A percentile compares a stretch with the other conserved stretches of the same genome.
Evolutionary conservation across 2,797 vertebrate genomes (phyloP).

Genomic region (Pristis pectinata): DNA sequence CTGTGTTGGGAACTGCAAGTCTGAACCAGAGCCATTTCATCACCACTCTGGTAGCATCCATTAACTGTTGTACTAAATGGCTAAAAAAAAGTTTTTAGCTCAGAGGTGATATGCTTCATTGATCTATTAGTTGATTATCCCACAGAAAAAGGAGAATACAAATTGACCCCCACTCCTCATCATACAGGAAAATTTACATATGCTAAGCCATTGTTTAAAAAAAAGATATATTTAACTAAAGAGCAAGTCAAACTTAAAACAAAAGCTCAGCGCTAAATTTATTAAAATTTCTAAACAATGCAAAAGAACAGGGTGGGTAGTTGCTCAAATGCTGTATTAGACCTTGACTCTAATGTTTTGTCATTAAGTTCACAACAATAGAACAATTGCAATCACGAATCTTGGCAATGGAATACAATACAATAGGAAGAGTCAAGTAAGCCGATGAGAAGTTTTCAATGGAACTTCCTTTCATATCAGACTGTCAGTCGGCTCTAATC

Average conservation of each 20-base stretch:
- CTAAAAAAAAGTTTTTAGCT: not conserved
- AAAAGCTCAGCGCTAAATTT: not conserved
- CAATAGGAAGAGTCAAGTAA: constrained; percentile 4
- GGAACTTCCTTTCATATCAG: constrained; percentile 29
- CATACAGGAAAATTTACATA: not conserved
- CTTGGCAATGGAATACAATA: constrained; percentile 11
- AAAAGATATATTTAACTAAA: not conserved
- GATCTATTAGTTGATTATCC: not conserved
- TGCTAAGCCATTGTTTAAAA: not conserved
- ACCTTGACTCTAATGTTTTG: not conserved
- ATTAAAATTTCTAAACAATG: not conserved
- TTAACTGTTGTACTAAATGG: not conserved
- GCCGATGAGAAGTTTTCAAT: constrained; percentile 24
- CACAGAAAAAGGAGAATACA: not conserved
- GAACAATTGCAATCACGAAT: constrained; percentile 22
- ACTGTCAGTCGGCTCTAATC: constrained; percentile 8
- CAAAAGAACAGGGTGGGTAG: constrained; percentile 7
- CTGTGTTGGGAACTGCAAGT: no score
- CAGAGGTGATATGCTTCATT: not conserved
- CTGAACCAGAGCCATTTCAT: not conserved
- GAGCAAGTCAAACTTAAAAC: not conserved
- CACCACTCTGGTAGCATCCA: not conserved
- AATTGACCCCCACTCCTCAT: not conserved
- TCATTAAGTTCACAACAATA: not conserved
- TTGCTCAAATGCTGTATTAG: not conserved